Percentiles rank a stretch among this genome's conserved stretches.
These are phyloP conservation scores for Cantharis rustica DNA, from an alignment of 2,888 invertebrate species.

Conservation along the genomic window DNA sequence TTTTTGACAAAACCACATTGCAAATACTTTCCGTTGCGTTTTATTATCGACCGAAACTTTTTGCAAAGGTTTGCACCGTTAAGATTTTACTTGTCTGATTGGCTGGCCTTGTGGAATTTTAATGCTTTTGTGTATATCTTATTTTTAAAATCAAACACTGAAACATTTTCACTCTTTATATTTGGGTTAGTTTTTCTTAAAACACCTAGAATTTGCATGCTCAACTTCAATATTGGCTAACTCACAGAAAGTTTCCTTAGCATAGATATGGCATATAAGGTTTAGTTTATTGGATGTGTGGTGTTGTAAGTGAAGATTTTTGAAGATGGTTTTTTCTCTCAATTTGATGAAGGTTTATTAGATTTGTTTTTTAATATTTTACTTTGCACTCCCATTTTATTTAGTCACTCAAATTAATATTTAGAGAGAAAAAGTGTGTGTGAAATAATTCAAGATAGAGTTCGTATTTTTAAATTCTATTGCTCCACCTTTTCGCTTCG, in stretches of 20 bases:
- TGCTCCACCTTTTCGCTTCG: neutral
- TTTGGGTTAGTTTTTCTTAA: neutral
- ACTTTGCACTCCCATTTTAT: neutral
- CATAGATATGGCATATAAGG: neutral
- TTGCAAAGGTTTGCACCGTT: slow-evolving; percentile 25
- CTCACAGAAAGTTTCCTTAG: neutral
- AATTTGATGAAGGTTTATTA: neutral
- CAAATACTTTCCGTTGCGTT: neutral
- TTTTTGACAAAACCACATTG: slow-evolving; percentile 20
- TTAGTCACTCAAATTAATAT: neutral
- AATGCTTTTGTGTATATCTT: neutral
- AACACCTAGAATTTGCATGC: neutral
- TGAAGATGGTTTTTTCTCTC: neutral
- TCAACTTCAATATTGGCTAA: neutral
- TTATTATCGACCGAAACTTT: neutral
- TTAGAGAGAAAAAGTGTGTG: neutral
- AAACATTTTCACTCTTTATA: neutral
- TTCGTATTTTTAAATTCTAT: too few species aligned
- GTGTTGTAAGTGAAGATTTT: neutral
- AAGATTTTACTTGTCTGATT: slow-evolving; percentile 48
- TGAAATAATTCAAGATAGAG: neutral
- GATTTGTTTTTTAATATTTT: neutral
- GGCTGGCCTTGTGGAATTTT: slow-evolving; percentile 36
- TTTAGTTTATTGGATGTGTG: neutral
- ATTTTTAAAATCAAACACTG: neutral